phyloP scores from a whole-genome alignment of 2,113 vertebrate species.

The Pteronura brasiliensis region DNA sequence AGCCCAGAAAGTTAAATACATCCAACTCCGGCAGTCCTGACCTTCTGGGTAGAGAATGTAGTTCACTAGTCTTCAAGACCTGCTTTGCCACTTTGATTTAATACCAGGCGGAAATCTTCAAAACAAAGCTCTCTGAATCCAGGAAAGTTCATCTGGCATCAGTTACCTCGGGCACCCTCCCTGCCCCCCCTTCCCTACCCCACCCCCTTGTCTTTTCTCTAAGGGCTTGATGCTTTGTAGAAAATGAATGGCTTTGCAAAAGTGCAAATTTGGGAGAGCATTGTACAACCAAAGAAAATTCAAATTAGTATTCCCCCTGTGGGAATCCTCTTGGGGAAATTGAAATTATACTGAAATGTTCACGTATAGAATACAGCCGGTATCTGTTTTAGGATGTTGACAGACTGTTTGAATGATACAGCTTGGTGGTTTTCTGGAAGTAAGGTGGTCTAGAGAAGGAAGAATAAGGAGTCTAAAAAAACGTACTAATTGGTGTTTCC shows the following conservation, averaged over 20 bases:
- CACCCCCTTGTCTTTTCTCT: conserved; percentile 42
- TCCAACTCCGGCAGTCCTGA: conserved; percentile 47
- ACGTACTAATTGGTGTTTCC: not conserved
- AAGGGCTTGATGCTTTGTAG: conserved; percentile 68
- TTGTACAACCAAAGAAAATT: conserved; percentile 71
- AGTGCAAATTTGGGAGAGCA: conserved; percentile 74
- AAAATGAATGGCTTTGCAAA: conserved; percentile 76
- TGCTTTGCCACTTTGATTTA: conserved; percentile 68
- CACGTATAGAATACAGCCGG: conserved; percentile 40
- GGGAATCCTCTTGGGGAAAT: conserved; percentile 49
- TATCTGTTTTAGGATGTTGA: conserved; percentile 69
- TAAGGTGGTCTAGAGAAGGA: conserved; percentile 23
- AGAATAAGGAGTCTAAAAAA: not conserved
- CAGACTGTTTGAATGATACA: conserved; percentile 52
- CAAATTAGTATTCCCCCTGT: conserved; percentile 56
- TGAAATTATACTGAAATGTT: conserved; percentile 61
- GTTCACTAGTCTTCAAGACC: conserved; percentile 61
- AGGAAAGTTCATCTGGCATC: conserved; percentile 77
- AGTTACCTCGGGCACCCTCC: conserved; percentile 60
- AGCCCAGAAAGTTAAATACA: conserved; percentile 52
- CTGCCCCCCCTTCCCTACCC: not conserved
- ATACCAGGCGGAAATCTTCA: conserved; percentile 65
- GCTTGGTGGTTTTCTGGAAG: conserved; percentile 64
- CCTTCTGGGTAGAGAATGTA: conserved; percentile 53
- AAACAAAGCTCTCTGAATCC: conserved; percentile 70